phyloP scores from a whole-genome alignment of 2,888 invertebrate species.

The Sesamia inferens region DNA sequence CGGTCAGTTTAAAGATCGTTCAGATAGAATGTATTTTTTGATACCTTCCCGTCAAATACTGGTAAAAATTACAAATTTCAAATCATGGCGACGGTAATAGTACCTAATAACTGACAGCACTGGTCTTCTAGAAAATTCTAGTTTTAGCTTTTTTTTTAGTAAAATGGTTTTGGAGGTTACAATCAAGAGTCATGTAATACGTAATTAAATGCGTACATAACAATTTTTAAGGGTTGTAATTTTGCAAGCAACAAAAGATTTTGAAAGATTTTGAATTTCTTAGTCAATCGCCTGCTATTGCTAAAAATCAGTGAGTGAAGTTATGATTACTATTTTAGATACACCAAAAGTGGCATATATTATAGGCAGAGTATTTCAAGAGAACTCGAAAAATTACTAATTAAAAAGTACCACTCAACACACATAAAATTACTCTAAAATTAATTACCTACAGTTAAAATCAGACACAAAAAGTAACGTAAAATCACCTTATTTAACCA shows the following conservation, averaged over 20 bases:
- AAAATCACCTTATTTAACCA: conserved; percentile 42
- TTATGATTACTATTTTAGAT: not conserved
- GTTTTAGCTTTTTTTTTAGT: not conserved
- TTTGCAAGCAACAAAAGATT: not conserved
- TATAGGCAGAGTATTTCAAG: not conserved
- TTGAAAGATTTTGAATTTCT: not conserved
- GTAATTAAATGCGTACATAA: not conserved
- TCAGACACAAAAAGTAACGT: conserved; percentile 15
- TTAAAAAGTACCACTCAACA: not conserved
- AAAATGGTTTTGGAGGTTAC: not conserved
- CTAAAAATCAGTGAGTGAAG: not conserved
- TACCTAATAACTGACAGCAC: not conserved
- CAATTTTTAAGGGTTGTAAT: not conserved
- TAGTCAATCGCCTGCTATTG: not conserved
- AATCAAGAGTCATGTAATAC: too few relatives aligned
- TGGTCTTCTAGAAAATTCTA: not conserved
- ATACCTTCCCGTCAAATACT: not conserved
- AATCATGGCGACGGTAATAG: not conserved
- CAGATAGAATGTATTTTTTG: not conserved
- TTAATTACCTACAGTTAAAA: conserved; percentile 9
- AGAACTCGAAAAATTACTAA: not conserved
- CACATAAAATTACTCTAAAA: conserved; percentile 16
- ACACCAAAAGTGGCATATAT: not conserved
- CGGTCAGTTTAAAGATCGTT: not conserved
- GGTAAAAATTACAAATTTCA: not conserved